Evolutionary conservation across 1,140 invertebrate species (phyloP).

Genomic region (Panulirus ornatus): DNA sequence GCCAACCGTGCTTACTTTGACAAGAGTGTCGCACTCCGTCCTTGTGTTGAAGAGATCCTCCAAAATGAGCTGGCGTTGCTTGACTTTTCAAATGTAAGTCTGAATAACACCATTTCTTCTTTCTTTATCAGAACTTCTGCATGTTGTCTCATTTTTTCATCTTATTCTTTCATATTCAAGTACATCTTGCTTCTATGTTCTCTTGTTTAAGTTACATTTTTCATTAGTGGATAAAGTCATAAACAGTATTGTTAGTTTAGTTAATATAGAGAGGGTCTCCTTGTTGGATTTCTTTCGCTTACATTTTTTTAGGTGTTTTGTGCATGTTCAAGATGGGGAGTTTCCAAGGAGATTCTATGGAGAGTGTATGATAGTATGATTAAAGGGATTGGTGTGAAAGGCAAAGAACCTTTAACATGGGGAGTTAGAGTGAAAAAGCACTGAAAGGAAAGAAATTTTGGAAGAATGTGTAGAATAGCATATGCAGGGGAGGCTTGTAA

Average conservation of each 20-base stretch:
- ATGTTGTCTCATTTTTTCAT: neutral
- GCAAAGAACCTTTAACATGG: neutral
- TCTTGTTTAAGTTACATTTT: too few relatives aligned
- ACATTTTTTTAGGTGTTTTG: neutral
- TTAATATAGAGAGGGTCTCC: too few relatives aligned
- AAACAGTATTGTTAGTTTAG: too few relatives aligned
- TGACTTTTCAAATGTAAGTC: neutral
- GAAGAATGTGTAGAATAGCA: too few relatives aligned
- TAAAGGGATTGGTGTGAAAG: too few relatives aligned
- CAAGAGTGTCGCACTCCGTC: constrained; percentile 35
- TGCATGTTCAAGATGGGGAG: neutral
- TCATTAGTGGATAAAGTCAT: too few relatives aligned
- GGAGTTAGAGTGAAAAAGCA: neutral
- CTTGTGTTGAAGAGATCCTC: constrained; percentile 57
- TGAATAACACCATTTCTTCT: neutral
- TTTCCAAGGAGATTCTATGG: neutral
- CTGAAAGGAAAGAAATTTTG: too few relatives aligned
- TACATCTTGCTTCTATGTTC: neutral
- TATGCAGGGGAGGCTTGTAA: too few relatives aligned
- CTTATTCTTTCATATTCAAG: neutral
- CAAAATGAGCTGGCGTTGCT: neutral
- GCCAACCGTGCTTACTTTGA: constrained; percentile 74
- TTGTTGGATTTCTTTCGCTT: neutral
- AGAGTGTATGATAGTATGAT: too few relatives aligned
- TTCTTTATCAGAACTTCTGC: neutral